Evolutionary conservation across 2,888 invertebrate genomes (phyloP), one percentile per base, ranked within the genome.

Genomic region (Oscheius sp.): DNA sequence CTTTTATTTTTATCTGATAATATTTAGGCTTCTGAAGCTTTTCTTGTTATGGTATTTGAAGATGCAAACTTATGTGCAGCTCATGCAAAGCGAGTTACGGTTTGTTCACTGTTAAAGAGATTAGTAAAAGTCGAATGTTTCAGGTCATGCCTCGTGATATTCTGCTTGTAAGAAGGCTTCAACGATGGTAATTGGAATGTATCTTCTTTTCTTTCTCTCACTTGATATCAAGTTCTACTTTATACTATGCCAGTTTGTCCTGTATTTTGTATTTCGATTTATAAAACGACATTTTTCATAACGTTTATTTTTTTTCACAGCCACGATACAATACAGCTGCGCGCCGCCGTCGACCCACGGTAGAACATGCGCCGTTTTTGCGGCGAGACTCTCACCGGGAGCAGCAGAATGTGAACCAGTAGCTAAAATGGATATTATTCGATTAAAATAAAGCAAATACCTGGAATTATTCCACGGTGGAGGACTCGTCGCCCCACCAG

Each of bases 81-180:
- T 12, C 80, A 80, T 68, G 80, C 80, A n/a, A 76, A 76, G 27
- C 72, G 80, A 1, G 76, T 78, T 29, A 80, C 80, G 18, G 53
- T 80, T 2, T n/a, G n/a, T n/a, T n/a, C n/a, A n/a, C n/a, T n/a
- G n/a, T n/a, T n/a, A n/a, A n/a, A n/a, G n/a, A n/a, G n/a, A n/a
- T n/a, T n/a, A n/a, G n/a, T n/a, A n/a, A n/a, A n/a, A n/a, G n/a
- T n/a, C n/a, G n/a, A n/a, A n/a, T n/a, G n/a, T n/a, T n/a, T n/a
- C n/a, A n/a, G n/a, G n/a, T n/a, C n/a, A 70, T 73, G 75, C 68
- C 71, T 1, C 23, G 70, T 0, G 80, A 80, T 64, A 78, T 78
- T 18, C 75, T 74, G 41, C 55, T 80, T 5, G 78, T 76, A 25
- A 72, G 80, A 13, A 69, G 80, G 18, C 45, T 80, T 25, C 71